Evolutionary conservation across 2,113 vertebrate species (phyloP).

Genomic region (Ceyx melanurus): DNA sequence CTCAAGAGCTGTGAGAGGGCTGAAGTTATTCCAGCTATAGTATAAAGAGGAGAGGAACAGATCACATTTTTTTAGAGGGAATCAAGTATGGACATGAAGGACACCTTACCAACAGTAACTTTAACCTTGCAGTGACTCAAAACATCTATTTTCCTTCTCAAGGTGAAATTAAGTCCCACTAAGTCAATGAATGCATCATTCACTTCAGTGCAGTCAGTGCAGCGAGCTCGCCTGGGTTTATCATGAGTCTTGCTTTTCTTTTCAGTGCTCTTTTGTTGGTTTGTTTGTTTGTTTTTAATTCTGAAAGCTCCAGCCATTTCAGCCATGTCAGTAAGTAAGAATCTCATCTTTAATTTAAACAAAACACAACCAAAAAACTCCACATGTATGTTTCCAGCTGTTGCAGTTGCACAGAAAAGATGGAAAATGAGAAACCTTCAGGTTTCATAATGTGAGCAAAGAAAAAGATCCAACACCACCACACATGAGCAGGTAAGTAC

Average conservation of each 20-base stretch:
- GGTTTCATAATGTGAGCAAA: background rate
- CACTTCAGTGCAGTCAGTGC: background rate
- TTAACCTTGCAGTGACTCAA: background rate
- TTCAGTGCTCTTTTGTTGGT: background rate
- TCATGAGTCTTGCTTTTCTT: background rate
- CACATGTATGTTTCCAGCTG: background rate
- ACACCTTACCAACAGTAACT: background rate
- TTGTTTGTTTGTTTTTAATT: background rate
- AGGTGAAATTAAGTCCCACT: background rate
- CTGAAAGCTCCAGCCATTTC: background rate
- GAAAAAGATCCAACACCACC: background rate
- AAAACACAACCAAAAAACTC: fast-evolving
- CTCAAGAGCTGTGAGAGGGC: background rate
- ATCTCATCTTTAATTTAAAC: background rate
- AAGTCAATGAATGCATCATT: background rate
- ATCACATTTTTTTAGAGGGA: background rate
- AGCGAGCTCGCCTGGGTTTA: background rate
- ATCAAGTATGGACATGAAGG: background rate
- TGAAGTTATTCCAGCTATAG: background rate
- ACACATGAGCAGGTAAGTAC: background rate
- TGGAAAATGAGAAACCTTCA: background rate
- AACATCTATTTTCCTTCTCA: background rate
- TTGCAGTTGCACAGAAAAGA: background rate
- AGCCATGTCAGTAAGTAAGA: background rate
- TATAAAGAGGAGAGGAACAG: background rate